Conservation (phyloP, 2,113 vertebrate genomes). For the Perca flavescens region DNA sequence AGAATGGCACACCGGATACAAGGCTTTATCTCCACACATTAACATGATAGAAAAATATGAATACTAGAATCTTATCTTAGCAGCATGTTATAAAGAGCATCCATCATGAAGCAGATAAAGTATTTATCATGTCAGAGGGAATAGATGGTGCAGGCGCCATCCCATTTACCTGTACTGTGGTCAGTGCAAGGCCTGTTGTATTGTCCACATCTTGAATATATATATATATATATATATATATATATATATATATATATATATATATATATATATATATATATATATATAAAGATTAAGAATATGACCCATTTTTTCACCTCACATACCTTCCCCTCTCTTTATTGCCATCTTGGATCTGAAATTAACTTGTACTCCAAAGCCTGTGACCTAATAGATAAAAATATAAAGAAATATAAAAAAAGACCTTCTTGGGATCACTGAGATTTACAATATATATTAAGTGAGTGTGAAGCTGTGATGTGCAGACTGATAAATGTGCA, state of each 20-base stretch:
- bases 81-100: conserved; percentile 95
- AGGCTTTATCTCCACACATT: conserved; percentile 94
- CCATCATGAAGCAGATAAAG: conserved; percentile 94
- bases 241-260: not conserved
- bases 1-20: conserved; percentile 84
- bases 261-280: conserved; percentile 44
- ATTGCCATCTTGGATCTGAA: conserved; percentile 74
- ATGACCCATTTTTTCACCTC: conserved; percentile 42
- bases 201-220: conserved; percentile 68
- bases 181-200: conserved; percentile 76
- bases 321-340: conserved; percentile 43
- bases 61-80: conserved; percentile 97
- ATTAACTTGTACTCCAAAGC: conserved; percentile 73
- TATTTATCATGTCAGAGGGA: conserved; percentile 94
- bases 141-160: conserved; percentile 88
- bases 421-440: conserved; percentile 64
- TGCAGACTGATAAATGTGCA: conserved; percentile 81
- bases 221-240: conserved; percentile 31
- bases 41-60: conserved; percentile 97
- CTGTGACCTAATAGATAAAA: conserved; percentile 77
- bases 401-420: conserved; percentile 77
- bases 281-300: conserved; percentile 67
- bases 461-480: conserved; percentile 75
- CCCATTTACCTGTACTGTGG: conserved; percentile 87
- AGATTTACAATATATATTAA: conserved; percentile 80